Evolutionary conservation across 2,888 invertebrate genomes (phyloP), one percentile per base, ranked within the genome.

Genomic region (Lasioglossum marginatum): DNA sequence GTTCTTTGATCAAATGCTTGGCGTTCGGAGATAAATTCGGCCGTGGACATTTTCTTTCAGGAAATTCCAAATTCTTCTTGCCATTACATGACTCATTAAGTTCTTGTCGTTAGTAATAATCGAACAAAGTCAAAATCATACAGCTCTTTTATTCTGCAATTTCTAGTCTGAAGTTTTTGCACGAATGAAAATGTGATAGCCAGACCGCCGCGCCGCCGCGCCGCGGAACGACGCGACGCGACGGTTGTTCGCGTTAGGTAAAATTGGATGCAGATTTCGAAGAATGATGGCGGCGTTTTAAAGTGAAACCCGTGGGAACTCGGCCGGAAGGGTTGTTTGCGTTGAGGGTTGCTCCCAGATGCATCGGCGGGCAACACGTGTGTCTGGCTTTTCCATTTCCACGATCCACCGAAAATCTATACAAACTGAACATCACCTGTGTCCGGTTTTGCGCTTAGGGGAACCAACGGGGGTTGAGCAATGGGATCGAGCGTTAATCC

Each of bases 241-340:
- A 16, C 60, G 60, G 34, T 37, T 52, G 19, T 19, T 27, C 27
- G 16, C 10, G 16, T 57, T 27, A 16, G 23, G 12, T 19, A 14
- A 34, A 31, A 37, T 14, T 74, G 4, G 10, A 45, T 77, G 43
- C 48, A 16, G 74, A 23, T 68, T 68, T 27, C 40, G 10, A 37
- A 43, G 43, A 63, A 31, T 1, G 31, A n/a, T 16, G 27, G 12
- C 70, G n/a, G 57, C 74, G 79, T 80, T 37, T 77, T 37, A 73
- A 81, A 80, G 77, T 70, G 77, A 83, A 66, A 68, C 57, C 66
- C 88, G 85, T 90, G 90, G 73, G 90, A 87, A 88, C 45, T 76
- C 57, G n/a, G 31, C 60, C 43, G 81, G 63, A 90, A 81, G 81
- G 86, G 37, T 85, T 87, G 82, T 86, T 88, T 88, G 82, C 77